Base-by-base conservation (phyloP, 2,888 invertebrate species). In the Agriopis marginaria region DNA sequence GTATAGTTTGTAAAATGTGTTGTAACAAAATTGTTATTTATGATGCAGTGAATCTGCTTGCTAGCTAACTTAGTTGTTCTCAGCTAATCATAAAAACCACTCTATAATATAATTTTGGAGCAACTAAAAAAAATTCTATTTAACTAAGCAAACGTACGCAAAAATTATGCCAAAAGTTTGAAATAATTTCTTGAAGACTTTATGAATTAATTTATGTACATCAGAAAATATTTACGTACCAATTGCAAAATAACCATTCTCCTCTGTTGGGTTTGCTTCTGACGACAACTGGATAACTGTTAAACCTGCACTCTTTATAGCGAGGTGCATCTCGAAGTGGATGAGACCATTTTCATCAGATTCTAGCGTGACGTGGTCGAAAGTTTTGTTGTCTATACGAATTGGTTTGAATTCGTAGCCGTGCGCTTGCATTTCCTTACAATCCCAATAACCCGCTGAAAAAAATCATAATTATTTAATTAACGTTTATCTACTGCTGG, bases 271-370 rank as follows among this genome's bases (percentile, higher is more conserved):
- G 17, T 56, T 3, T 2, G 42, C 17, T 5, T 17, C 44, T 42
- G 55, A 55, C 0, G 55, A 40, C 10, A 56, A 11, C 11, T 23
- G n/a, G n/a, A 56, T 44, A 9, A 56, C 4, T 0, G 10, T 17
- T 5, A 45, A 45, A 42, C 4, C 8, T 3, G 4, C 8, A 7
- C n/a, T n/a, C 11, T 56, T 56, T 56, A 56, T 23, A 11, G 44
- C 56, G 11, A 56, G 11, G 44, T 44, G 10, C 56, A 56, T 56
- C 17, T 56, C 56, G 8, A 56, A 56, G 44, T 44, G n/a, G 11
- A 6, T 44, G 17, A 56, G 44, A 8, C 44, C 56, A 8, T 44
- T 11, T 14, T 5, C 3, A 8, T 44, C 44, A n/a, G 9, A n/a
- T 44, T n/a, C 8, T 5, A 11, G 3, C 3, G 17, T 11, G 3